These are phyloP conservation scores for Neodiprion pinetum DNA, from an alignment of 1,140 invertebrate genomes.

Conservation along the genomic window DNA sequence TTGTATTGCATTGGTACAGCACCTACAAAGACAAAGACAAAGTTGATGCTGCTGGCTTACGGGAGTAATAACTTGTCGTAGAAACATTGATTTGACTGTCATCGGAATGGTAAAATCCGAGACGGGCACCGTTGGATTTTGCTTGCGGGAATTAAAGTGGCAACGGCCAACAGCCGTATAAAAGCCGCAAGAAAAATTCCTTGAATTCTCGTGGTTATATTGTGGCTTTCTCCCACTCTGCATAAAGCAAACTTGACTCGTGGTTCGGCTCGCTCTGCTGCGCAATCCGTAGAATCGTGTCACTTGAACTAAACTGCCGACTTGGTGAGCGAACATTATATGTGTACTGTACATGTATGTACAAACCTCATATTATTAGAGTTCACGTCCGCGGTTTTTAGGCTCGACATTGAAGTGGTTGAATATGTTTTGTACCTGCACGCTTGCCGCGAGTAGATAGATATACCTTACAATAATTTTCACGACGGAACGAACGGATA, in stretches of 20 bases:
- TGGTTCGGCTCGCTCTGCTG: background rate
- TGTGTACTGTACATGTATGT: background rate
- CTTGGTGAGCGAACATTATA: background rate
- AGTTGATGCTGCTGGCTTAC: background rate
- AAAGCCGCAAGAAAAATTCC: conserved; percentile 3
- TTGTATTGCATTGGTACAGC: too few relatives aligned
- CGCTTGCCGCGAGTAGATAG: too few relatives aligned
- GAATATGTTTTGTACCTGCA: too few relatives aligned
- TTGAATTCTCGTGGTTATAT: background rate
- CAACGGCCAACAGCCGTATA: conserved; percentile 4
- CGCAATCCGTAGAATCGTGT: background rate
- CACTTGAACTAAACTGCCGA: background rate
- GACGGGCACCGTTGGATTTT: background rate
- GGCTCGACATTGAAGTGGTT: too few relatives aligned
- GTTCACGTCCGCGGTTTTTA: too few relatives aligned
- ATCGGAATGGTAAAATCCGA: too few relatives aligned
- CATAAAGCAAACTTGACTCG: background rate
- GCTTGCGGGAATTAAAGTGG: background rate
- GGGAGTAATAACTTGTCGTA: too few relatives aligned
- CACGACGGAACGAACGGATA: too few relatives aligned
- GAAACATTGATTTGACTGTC: too few relatives aligned
- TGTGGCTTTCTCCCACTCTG: background rate
- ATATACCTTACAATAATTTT: too few relatives aligned
- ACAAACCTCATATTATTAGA: background rate
- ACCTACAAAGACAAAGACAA: background rate